Base-by-base conservation (phyloP, 2,113 vertebrate species). In the Labeo rohita region DNA sequence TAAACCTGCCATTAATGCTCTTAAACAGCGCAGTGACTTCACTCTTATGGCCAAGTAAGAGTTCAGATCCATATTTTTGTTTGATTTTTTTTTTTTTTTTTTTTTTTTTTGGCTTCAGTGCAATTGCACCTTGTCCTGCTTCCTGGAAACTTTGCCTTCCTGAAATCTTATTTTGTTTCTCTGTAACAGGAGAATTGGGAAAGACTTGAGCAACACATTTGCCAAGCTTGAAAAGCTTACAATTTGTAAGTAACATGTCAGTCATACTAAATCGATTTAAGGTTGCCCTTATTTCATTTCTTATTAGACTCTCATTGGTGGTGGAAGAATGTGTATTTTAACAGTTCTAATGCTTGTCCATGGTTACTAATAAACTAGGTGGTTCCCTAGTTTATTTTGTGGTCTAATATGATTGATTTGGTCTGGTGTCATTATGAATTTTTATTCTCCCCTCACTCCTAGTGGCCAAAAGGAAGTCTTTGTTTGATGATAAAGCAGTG, bases 141-240 rank as follows among this genome's bases (percentile, higher is more conserved):
- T 23, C 7, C 8, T 65, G 0, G 3, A 43, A 28, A 80, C 34
- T 70, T 78, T 76, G 11, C 49, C 43, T 21, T 9, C n/a, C 34
- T 85, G 16, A 80, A 70, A 49, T 50, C 0, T 52, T 75, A 1
- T 75, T 54, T 2, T 34, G 65, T 86, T 87, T 84, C 15, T 43
- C 13, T 36, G 11, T 89, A 83, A 43, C 89, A 98, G 97, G 95
- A 96, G 94, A 91, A 98, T 98, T 90, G 97, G 97, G 76, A 98
- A 97, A 92, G 97, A 98, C 92, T 93, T 98, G 88, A 98, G 96
- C 92, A 98, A 97, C 88, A 98, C 97, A 0, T 98, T 98, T 90
- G 95, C 96, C 93, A 98, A 98, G 93, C 91, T 98, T 92, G 97
- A 98, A 93, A 98, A 98, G 87, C 96, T 98, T 88, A 97, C 97